A percentile compares a stretch with the other conserved stretches of the same genome.
Evolutionary conservation across 2,797 vertebrate species (phyloP).

Genomic region (Melanotaenia maccullochi): DNA sequence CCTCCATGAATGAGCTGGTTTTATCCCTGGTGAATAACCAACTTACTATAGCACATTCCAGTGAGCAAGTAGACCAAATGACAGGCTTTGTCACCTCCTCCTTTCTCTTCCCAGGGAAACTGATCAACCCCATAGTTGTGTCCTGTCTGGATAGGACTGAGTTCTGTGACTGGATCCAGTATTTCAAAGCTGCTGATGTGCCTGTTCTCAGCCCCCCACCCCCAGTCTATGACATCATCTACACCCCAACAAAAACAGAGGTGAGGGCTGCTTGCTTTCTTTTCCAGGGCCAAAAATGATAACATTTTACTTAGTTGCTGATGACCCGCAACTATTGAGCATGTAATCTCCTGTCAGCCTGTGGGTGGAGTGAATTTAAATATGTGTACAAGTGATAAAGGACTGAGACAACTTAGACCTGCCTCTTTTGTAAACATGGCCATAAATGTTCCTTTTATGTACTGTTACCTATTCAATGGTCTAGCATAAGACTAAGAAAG

Average conservation of each 20-base stretch:
- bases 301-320: constrained; percentile 13
- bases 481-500: background rate
- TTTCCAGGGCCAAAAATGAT: constrained; percentile 19
- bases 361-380: background rate
- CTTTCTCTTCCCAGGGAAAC: constrained; percentile 79
- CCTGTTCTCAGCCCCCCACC: constrained; percentile 83
- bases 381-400: background rate
- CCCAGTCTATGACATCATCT: constrained; percentile 88
- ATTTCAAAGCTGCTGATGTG: constrained; percentile 83
- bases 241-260: constrained; percentile 84
- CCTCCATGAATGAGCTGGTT: constrained; percentile 73
- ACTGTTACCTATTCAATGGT: background rate
- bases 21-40: constrained; percentile 71
- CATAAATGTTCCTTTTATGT: background rate
- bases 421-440: constrained; percentile 23
- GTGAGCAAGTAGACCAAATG: constrained; percentile 65
- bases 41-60: constrained; percentile 77
- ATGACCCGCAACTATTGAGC: constrained; percentile 14
- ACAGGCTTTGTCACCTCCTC: constrained; percentile 66
- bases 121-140: constrained; percentile 88
- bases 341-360: constrained; percentile 6
- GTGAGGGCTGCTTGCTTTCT: constrained; percentile 58
- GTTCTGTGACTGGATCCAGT: constrained; percentile 85
- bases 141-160: constrained; percentile 79
- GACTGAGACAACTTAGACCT: background rate